phyloP scores from a whole-genome alignment of 2,888 invertebrate genomes.

The Drosophila trichaetosa region DNA sequence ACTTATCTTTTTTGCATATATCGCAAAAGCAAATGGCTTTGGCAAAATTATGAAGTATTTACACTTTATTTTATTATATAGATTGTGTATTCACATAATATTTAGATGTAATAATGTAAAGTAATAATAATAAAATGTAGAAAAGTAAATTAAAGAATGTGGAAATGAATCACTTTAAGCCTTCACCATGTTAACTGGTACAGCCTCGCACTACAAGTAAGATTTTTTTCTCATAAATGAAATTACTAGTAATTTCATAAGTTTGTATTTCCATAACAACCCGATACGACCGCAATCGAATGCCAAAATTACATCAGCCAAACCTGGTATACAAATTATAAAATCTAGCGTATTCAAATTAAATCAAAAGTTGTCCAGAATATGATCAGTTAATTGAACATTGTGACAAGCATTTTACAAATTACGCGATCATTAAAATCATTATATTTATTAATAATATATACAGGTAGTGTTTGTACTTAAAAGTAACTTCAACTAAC shows the following conservation, averaged over 20 bases:
- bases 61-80: background rate
- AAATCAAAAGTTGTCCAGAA: constrained; percentile 10
- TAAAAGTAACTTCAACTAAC: background rate
- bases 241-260: constrained; percentile 4
- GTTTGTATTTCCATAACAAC: constrained; percentile 3
- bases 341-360: constrained; percentile 10
- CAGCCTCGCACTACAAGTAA: background rate
- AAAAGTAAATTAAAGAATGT: background rate
- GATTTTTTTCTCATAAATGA: background rate
- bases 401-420: background rate
- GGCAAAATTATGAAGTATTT: background rate
- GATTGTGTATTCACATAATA: background rate
- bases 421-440: background rate
- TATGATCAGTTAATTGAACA: background rate
- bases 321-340: constrained; percentile 9
- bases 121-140: background rate
- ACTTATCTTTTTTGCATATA: constrained; percentile 37
- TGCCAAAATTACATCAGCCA: constrained; percentile 46
- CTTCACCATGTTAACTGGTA: no score
- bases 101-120: background rate
- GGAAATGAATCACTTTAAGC: background rate
- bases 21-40: constrained; percentile 17
- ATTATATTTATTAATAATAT: background rate
- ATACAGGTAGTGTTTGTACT: background rate
- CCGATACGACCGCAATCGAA: constrained; percentile 33